Percentiles rank a stretch among this genome's conserved stretches.
Conservation (phyloP, 2,888 invertebrate genomes). For the Cotesia congregata region DNA sequence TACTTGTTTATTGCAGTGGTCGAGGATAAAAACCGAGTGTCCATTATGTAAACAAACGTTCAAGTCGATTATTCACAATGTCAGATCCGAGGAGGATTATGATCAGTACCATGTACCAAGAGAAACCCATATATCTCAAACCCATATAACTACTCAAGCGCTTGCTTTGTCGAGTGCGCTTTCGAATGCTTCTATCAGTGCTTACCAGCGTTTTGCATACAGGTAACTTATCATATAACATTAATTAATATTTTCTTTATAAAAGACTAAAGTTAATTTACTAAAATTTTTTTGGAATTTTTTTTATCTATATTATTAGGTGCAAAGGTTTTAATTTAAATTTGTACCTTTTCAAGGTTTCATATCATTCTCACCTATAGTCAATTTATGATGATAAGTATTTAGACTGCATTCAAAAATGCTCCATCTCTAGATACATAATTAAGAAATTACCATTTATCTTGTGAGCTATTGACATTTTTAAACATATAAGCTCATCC, state of each 20-base stretch:
- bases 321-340: no score
- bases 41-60: slow-evolving; percentile 95
- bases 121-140: slow-evolving; percentile 47
- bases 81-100: slow-evolving; percentile 87
- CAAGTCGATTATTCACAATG: slow-evolving; percentile 92
- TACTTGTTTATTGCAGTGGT: slow-evolving; percentile 93
- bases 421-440: no score
- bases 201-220: slow-evolving; percentile 41
- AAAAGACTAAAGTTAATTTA: no score
- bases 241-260: neutral
- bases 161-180: slow-evolving; percentile 51
- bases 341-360: no score
- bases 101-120: slow-evolving; percentile 81
- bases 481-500: no score
- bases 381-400: no score
- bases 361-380: no score
- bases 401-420: no score
- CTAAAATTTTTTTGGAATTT: no score
- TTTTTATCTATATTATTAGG: no score
- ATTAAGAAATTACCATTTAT: no score
- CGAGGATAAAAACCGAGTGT: slow-evolving; percentile 93
- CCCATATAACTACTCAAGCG: slow-evolving; percentile 60
- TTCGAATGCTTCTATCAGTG: slow-evolving; percentile 50
- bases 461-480: no score
- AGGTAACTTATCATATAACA: neutral